Percentiles rank a stretch among this genome's conserved stretches.
These are phyloP conservation scores for Semicossyphus pulcher DNA, from an alignment of 2,113 vertebrate species.

Conservation along the genomic window DNA sequence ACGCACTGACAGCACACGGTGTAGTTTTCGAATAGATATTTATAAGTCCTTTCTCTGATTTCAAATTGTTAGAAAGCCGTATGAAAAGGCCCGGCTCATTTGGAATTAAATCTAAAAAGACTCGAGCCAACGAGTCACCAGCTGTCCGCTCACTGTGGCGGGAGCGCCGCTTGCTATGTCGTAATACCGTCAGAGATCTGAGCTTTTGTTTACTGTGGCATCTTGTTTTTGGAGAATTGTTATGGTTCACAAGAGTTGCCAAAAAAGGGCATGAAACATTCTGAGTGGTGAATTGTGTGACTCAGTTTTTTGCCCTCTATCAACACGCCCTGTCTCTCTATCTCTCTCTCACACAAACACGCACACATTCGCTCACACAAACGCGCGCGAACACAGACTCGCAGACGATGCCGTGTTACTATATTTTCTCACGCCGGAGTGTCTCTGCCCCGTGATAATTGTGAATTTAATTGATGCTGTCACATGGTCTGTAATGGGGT, in stretches of 20 bases:
- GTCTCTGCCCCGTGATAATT: constrained; percentile 74
- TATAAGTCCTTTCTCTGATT: constrained; percentile 28
- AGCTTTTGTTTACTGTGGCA: constrained; percentile 24
- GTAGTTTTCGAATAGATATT: constrained; percentile 36
- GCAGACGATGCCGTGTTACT: constrained; percentile 54
- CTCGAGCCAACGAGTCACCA: neutral
- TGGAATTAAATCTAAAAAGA: constrained; percentile 12
- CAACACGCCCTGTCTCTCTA: constrained; percentile 12
- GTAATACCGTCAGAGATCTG: constrained; percentile 21
- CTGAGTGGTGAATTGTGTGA: constrained; percentile 29
- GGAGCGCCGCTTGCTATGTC: constrained; percentile 11
- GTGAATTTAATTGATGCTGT: constrained; percentile 83
- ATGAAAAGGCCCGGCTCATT: neutral
- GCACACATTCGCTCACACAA: neutral
- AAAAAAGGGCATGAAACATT: constrained; percentile 47
- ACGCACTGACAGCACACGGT: constrained; percentile 26
- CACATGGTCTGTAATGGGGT: constrained; percentile 76
- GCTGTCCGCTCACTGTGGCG: neutral
- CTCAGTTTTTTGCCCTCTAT: constrained; percentile 38
- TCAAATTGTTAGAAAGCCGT: constrained; percentile 11
- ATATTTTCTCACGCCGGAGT: constrained; percentile 66
- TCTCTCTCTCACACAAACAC: neutral
- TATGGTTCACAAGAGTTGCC: constrained; percentile 36
- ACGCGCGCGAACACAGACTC: neutral
- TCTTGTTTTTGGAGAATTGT: constrained; percentile 34